Evolutionary conservation across 2,888 invertebrate genomes (phyloP).

Genomic region (Auanema sp.): DNA sequence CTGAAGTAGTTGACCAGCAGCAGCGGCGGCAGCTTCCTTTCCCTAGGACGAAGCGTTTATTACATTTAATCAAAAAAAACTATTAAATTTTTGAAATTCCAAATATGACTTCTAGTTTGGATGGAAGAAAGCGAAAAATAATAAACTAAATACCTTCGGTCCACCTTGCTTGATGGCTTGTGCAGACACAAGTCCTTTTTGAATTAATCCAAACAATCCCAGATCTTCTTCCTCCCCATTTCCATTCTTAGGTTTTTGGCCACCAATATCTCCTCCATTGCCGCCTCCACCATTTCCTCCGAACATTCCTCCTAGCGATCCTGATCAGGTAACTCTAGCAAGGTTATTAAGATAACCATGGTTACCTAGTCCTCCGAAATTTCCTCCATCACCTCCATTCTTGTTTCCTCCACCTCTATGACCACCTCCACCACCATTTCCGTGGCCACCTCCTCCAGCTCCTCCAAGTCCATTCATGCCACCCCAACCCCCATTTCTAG

Average conservation of each 20-base stretch:
- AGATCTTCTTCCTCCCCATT: slow-evolving; percentile 38
- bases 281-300: slow-evolving; percentile 8
- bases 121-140: too few relatives aligned
- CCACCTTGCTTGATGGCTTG: slow-evolving; percentile 31
- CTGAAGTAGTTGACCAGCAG: slow-evolving; percentile 38
- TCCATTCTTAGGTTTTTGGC: slow-evolving; percentile 11
- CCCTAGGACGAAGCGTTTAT: slow-evolving; percentile 13
- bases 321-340: neutral
- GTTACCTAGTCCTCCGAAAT: neutral
- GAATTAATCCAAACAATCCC: slow-evolving; percentile 38
- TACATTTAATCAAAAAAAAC: too few relatives aligned
- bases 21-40: slow-evolving; percentile 33
- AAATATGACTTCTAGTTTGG: neutral
- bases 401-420: slow-evolving; percentile 9
- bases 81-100: too few relatives aligned
- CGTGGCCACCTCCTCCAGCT: slow-evolving; percentile 6
- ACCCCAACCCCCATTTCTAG: neutral
- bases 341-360: neutral
- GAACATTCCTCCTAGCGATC: slow-evolving; percentile 9
- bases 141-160: slow-evolving; percentile 10
- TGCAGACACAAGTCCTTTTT: slow-evolving; percentile 38
- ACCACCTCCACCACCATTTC: neutral
- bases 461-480: slow-evolving; percentile 12
- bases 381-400: slow-evolving; percentile 8
- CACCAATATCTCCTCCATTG: slow-evolving; percentile 1